Conservation (phyloP, 2,888 invertebrate species). For the Torymus texanus region DNA sequence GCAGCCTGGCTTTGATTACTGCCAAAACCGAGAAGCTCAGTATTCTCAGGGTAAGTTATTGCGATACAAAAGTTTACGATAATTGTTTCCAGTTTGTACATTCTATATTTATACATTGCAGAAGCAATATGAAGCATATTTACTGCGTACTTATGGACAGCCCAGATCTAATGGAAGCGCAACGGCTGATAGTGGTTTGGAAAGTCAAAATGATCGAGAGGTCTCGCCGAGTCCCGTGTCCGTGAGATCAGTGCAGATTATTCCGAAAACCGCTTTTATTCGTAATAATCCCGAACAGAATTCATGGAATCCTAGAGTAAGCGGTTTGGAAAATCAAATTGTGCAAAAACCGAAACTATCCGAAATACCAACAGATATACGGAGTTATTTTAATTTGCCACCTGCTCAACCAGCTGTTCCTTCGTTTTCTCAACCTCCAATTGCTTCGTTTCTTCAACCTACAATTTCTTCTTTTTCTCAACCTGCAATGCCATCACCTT, state of each 20-base stretch:
- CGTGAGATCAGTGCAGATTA: conserved; percentile 20
- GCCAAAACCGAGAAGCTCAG: conserved; percentile 80
- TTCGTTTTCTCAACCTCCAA: too few species aligned
- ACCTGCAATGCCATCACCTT: too few species aligned
- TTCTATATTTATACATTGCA: conserved; percentile 55
- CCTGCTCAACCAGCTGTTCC: background rate
- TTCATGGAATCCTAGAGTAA: too few species aligned
- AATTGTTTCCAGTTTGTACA: background rate
- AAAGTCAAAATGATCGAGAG: conserved; percentile 62
- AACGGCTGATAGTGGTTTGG: conserved; percentile 65
- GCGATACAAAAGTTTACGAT: background rate
- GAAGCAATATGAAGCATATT: conserved; percentile 69
- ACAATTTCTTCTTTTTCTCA: too few species aligned
- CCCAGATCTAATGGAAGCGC: conserved; percentile 59
- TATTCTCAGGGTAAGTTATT: conserved; percentile 75
- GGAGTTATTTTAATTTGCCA: background rate
- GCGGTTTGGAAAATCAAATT: background rate
- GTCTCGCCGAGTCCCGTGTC: conserved; percentile 37
- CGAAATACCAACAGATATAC: background rate
- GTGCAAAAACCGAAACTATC: background rate
- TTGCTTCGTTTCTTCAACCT: too few species aligned
- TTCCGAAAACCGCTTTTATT: conserved; percentile 18
- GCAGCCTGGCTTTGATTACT: conserved; percentile 77
- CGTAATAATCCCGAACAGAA: conserved; percentile 51
- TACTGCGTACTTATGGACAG: conserved; percentile 61